phyloP scores from a whole-genome alignment of 2,888 invertebrate genomes.

The Caenorhabditis sinica region DNA sequence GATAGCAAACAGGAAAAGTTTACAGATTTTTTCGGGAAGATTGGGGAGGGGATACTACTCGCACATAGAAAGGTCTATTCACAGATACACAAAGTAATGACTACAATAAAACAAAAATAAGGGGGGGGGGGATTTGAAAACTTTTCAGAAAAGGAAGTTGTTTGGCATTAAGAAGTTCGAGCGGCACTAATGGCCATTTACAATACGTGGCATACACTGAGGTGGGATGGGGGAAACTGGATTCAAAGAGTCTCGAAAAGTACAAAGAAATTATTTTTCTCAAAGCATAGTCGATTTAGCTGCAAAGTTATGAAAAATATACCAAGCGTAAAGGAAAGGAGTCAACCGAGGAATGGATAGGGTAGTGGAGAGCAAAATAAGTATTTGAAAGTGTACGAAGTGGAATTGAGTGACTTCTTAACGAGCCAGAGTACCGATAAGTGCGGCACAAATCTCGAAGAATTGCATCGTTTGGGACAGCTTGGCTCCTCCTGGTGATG shows the following conservation, averaged over 20 bases:
- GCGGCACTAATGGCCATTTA: constrained; percentile 19
- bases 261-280: constrained; percentile 20
- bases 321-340: background rate
- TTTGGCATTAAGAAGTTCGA: constrained; percentile 17
- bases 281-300: background rate
- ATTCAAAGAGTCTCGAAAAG: background rate
- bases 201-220: constrained; percentile 34
- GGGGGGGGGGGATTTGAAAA: background rate
- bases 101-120: background rate
- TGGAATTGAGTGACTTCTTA: constrained; percentile 2
- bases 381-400: background rate
- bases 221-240: background rate
- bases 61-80: constrained; percentile 44
- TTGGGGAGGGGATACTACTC: constrained; percentile 11
- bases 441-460: constrained; percentile 99
- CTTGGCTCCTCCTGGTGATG: constrained; percentile 78
- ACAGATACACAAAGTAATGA: constrained; percentile 28
- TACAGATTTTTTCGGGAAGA: constrained; percentile 10
- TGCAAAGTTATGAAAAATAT: constrained; percentile 1
- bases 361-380: background rate
- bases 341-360: constrained; percentile 21
- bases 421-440: constrained; percentile 97
- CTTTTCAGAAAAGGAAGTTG: background rate
- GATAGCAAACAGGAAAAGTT: background rate
- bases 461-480: constrained; percentile 98